Conservation (phyloP, 2,888 invertebrate species). For the Falcaria lacertinaria region DNA sequence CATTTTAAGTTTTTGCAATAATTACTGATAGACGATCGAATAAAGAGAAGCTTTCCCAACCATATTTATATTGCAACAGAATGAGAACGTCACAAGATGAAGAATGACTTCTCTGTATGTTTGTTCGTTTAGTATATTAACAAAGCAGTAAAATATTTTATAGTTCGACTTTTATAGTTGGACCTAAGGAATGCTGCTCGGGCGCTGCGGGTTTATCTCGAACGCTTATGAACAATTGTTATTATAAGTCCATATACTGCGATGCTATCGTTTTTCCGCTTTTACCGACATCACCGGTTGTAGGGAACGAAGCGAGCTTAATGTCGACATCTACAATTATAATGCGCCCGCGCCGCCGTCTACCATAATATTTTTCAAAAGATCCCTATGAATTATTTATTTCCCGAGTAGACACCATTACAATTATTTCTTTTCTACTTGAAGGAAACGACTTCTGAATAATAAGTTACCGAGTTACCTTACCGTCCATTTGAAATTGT, state of each 20-base stretch:
- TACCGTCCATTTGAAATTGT: constrained; percentile 33
- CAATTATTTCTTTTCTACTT: constrained; percentile 69
- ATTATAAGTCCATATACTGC: background rate
- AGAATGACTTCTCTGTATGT: no score
- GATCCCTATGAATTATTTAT: constrained; percentile 73
- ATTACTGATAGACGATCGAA: no score
- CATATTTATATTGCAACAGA: no score
- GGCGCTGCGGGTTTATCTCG: background rate
- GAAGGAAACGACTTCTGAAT: constrained; percentile 61
- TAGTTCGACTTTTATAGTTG: no score
- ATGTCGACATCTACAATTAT: constrained; percentile 66
- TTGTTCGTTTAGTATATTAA: background rate
- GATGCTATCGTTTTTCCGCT: constrained; percentile 9
- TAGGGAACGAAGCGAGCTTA: constrained; percentile 27
- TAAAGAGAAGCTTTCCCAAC: no score
- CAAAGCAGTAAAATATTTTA: background rate
- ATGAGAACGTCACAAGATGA: no score
- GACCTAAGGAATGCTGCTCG: background rate
- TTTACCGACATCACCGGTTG: constrained; percentile 13
- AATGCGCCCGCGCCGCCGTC: constrained; percentile 59
- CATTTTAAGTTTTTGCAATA: no score
- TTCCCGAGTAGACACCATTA: constrained; percentile 64
- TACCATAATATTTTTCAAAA: constrained; percentile 70
- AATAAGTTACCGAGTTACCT: constrained; percentile 49
- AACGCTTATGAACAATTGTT: background rate